These are phyloP conservation scores for Agriopis aurantiaria DNA, from an alignment of 2,888 invertebrate species.

Conservation along the genomic window DNA sequence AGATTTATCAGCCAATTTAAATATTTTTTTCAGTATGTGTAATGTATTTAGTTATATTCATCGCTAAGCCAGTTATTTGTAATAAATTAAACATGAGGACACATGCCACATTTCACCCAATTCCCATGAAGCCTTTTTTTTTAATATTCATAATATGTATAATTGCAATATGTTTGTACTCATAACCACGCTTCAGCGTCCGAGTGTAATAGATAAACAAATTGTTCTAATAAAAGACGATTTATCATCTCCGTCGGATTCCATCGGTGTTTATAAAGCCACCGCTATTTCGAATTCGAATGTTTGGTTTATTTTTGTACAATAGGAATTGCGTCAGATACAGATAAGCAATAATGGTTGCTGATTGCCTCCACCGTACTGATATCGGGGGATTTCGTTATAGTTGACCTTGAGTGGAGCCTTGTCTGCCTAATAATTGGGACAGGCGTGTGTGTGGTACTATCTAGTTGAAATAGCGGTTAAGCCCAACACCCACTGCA, in stretches of 20 bases:
- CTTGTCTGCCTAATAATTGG: conserved; percentile 5
- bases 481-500: no score
- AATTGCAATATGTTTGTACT: neutral
- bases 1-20: no score
- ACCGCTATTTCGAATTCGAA: conserved; percentile 28
- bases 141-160: no score
- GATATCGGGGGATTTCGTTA: conserved; percentile 9
- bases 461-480: neutral
- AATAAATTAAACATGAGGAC: no score
- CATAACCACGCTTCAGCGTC: neutral
- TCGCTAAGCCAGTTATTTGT: no score
- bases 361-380: conserved; percentile 15
- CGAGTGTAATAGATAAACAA: conserved; percentile 12
- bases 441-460: neutral
- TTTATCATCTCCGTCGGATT: conserved; percentile 29
- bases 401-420: conserved; percentile 5
- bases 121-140: neutral
- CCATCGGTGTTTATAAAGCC: conserved; percentile 28
- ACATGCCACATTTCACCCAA: neutral
- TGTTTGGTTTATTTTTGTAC: conserved; percentile 27
- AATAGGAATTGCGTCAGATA: conserved; percentile 22
- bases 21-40: no score
- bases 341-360: conserved; percentile 25
- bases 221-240: conserved; percentile 16
- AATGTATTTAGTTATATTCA: no score